Evolutionary conservation across 2,113 vertebrate genomes (phyloP).

Genomic region (Hippocampus zosterae): DNA sequence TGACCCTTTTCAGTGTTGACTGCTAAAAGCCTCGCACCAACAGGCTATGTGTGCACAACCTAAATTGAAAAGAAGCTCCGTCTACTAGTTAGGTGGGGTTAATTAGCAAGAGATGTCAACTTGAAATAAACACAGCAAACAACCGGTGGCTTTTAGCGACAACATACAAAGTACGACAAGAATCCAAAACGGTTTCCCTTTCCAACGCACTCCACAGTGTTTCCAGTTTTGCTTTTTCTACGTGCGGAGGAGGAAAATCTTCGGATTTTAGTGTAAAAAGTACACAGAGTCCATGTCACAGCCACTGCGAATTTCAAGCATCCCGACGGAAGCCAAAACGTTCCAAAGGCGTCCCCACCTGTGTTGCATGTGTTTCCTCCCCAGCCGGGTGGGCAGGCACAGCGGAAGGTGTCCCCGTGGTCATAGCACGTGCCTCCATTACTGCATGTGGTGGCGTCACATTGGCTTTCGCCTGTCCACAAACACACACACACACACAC

Average conservation of each 20-base stretch:
- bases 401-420: conserved; percentile 85
- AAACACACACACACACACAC: background rate
- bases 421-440: conserved; percentile 94
- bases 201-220: background rate
- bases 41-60: background rate
- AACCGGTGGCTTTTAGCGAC: background rate
- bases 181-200: background rate
- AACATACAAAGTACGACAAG: background rate
- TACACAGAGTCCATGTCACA: background rate
- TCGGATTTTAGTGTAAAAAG: background rate
- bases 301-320: background rate
- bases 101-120: background rate
- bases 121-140: background rate
- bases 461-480: conserved; percentile 83
- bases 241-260: background rate
- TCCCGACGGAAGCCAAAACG: background rate
- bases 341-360: conserved; percentile 63
- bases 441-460: conserved; percentile 88
- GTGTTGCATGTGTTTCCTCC: conserved; percentile 86
- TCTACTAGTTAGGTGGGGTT: background rate
- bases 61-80: background rate
- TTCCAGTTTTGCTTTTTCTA: background rate
- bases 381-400: conserved; percentile 86
- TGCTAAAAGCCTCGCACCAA: conserved; percentile 3
- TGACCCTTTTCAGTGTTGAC: background rate